Conservation (phyloP, 2,888 invertebrate species). For the Diaphora mendica region DNA sequence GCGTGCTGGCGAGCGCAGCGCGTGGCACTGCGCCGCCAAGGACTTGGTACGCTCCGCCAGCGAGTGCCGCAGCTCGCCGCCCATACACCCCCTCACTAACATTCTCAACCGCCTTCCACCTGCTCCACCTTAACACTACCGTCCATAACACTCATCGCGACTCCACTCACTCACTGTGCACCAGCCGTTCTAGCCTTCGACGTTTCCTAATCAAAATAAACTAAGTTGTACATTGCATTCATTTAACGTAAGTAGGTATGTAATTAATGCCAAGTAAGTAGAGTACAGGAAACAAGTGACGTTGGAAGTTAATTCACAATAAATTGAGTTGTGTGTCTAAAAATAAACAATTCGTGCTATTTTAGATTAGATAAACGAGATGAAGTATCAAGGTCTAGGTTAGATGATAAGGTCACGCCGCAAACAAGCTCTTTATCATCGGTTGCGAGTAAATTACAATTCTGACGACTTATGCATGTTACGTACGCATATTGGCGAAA, state of each 20-base stretch:
- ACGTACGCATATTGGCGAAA: neutral
- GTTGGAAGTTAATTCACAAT: slow-evolving; percentile 25
- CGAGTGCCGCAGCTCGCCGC: slow-evolving; percentile 81
- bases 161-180: slow-evolving; percentile 15
- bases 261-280: slow-evolving; percentile 57
- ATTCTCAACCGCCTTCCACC: slow-evolving; percentile 72
- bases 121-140: slow-evolving; percentile 49
- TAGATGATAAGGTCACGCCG: slow-evolving; percentile 60
- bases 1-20: slow-evolving; percentile 78
- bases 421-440: slow-evolving; percentile 43
- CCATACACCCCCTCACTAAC: slow-evolving; percentile 81
- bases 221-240: slow-evolving; percentile 7
- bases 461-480: neutral
- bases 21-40: slow-evolving; percentile 81
- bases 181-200: slow-evolving; percentile 17
- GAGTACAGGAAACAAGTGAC: slow-evolving; percentile 19
- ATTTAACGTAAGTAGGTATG: slow-evolving; percentile 21
- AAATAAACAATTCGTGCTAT: slow-evolving; percentile 44
- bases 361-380: slow-evolving; percentile 56
- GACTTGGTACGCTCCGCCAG: slow-evolving; percentile 84
- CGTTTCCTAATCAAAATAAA: slow-evolving; percentile 34
- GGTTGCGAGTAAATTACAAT: slow-evolving; percentile 25
- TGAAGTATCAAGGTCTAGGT: slow-evolving; percentile 68
- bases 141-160: slow-evolving; percentile 56
- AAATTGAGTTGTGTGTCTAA: slow-evolving; percentile 33